Conservation (phyloP, 1,140 invertebrate species). For the Panulirus ornatus region DNA sequence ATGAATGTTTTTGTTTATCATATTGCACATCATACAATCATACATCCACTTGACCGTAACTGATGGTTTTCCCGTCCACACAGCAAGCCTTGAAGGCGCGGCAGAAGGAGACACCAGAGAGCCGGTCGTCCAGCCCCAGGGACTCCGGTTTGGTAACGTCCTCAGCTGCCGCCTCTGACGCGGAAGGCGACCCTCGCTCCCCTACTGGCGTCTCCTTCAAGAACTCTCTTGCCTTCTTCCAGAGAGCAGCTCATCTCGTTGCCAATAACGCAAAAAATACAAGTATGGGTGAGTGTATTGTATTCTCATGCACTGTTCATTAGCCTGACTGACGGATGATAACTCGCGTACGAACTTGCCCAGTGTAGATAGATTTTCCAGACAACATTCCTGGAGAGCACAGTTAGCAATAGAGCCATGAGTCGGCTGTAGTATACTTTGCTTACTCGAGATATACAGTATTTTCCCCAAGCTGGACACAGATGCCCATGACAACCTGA, state of each 20-base stretch:
- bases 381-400: too few species aligned
- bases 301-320: not conserved
- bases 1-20: too few species aligned
- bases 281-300: slow-evolving; percentile 36
- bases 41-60: not conserved
- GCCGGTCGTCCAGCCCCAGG: slow-evolving; percentile 67
- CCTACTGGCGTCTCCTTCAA: slow-evolving; percentile 58
- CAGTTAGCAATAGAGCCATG: too few species aligned
- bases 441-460: too few species aligned
- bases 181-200: slow-evolving; percentile 65
- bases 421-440: too few species aligned
- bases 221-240: slow-evolving; percentile 75
- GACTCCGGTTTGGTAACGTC: slow-evolving; percentile 70
- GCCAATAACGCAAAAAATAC: slow-evolving; percentile 60
- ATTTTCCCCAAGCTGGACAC: too few species aligned
- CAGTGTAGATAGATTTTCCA: too few species aligned
- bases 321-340: not conserved
- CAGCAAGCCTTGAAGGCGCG: slow-evolving; percentile 73
- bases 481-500: too few species aligned
- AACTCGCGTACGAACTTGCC: too few species aligned
- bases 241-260: slow-evolving; percentile 70
- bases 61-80: slow-evolving; percentile 4
- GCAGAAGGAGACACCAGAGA: slow-evolving; percentile 62
- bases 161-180: slow-evolving; percentile 62
- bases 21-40: too few species aligned